phyloP scores from a whole-genome alignment of 2,888 invertebrate species.

The Hirtodrosophila duncani region DNA sequence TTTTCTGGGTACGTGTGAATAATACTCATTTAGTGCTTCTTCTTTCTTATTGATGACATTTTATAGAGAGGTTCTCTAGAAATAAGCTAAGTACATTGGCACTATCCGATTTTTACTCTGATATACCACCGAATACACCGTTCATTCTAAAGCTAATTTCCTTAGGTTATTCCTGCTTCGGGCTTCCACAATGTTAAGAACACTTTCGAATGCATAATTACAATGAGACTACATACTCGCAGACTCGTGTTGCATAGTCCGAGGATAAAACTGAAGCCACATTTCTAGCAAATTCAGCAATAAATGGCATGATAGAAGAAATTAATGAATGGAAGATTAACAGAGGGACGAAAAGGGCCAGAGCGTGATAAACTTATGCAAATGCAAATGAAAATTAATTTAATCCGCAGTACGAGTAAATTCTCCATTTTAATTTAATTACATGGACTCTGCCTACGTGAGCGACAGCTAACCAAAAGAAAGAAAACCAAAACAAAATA shows the following conservation, averaged over 20 bases:
- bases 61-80: too few species aligned
- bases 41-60: too few species aligned
- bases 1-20: too few species aligned
- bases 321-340: constrained; percentile 51
- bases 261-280: constrained; percentile 40
- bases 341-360: background rate
- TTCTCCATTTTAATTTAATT: constrained; percentile 79
- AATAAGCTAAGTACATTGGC: too few species aligned
- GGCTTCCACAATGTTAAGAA: too few species aligned
- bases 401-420: constrained; percentile 77
- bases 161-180: too few species aligned
- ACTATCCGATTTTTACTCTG: too few species aligned
- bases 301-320: constrained; percentile 66
- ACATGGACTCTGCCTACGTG: constrained; percentile 77
- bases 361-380: constrained; percentile 71
- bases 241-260: background rate
- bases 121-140: too few species aligned
- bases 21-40: too few species aligned
- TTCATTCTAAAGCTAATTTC: too few species aligned
- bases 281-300: constrained; percentile 55
- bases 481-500: constrained; percentile 20
- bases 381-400: constrained; percentile 79
- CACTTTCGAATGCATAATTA: too few species aligned
- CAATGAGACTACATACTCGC: too few species aligned
- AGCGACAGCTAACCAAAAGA: constrained; percentile 71